Conservation (phyloP, 1,140 invertebrate species). For the Drosophila elegans region DNA sequence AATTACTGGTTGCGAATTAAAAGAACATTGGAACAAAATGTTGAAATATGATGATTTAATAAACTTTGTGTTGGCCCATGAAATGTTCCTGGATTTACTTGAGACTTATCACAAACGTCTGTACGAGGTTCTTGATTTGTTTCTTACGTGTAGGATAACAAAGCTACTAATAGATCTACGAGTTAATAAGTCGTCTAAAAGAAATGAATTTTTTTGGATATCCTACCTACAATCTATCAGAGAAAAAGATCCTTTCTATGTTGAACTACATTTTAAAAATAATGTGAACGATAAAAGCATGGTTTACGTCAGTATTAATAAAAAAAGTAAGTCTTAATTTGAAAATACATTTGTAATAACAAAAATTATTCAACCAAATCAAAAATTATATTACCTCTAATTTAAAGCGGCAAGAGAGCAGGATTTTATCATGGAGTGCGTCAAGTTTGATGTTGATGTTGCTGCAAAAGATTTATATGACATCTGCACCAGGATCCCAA, state of each 20-base stretch:
- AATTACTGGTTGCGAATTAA: neutral
- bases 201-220: neutral
- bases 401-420: too few species aligned
- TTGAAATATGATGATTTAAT: neutral
- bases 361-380: too few species aligned
- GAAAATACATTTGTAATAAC: too few species aligned
- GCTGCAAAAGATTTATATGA: neutral
- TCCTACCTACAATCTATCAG: neutral
- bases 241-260: neutral
- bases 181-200: neutral
- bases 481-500: neutral
- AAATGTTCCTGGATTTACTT: neutral
- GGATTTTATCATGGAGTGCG: too few species aligned
- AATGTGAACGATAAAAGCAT: too few species aligned
- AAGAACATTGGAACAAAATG: neutral
- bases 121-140: neutral
- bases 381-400: too few species aligned
- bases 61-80: constrained; percentile 1
- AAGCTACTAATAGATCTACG: neutral
- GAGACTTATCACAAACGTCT: neutral
- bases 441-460: neutral
- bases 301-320: too few species aligned
- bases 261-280: neutral
- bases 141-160: neutral
- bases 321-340: too few species aligned